Evolutionary conservation across 2,113 vertebrate species (phyloP), one percentile per base, ranked within the genome.

Genomic region (Phasianus colchicus): DNA sequence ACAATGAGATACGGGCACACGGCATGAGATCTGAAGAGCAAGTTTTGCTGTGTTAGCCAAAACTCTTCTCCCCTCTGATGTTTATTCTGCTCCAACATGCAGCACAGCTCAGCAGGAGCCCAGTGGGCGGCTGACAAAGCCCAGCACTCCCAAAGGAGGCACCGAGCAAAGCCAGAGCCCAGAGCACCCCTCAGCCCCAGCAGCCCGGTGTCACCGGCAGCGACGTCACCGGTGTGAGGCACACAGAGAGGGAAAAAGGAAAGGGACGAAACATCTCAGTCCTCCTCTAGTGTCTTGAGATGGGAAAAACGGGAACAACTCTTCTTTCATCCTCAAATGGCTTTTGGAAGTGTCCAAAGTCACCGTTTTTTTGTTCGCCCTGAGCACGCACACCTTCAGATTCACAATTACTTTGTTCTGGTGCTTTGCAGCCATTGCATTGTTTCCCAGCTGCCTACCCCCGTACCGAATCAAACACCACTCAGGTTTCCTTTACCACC

Each of bases 131-230:
- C 25, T 78, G 43, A 78, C 71, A 89, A 83, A 40, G 25, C 4
- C 3, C 74, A 27, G 18, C 0, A 2, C 8, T 48, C 36, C 63
- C 7, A 15, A 83, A 17, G 8, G 6, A 0, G 1, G 10, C 43
- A 65, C 3, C 24, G 1, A 42, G 63, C 19, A 74, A 77, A 84
- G 57, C 45, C 6, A 5, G 2, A 11, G 52, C 57, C 58, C 2
- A 6, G 24, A 15, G 34, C 24, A 16, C 48, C 55, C 38, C 47
- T 64, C 52, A 72, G 12, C 43, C 58, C 61, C 21, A 60, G 16
- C 6, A 19, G 64, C 34, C 61, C 60, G 12, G 52, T 17, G 7
- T 5, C 3, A 48, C 60, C 3, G 0, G 61, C 4, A 1, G 43
- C 45, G 40, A 34, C 0, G 3, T 45, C 65, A 29, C 38, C 5